These are phyloP conservation scores for Porphyrio hochstetteri DNA, from an alignment of 2,113 vertebrate genomes.

Conservation along the genomic window DNA sequence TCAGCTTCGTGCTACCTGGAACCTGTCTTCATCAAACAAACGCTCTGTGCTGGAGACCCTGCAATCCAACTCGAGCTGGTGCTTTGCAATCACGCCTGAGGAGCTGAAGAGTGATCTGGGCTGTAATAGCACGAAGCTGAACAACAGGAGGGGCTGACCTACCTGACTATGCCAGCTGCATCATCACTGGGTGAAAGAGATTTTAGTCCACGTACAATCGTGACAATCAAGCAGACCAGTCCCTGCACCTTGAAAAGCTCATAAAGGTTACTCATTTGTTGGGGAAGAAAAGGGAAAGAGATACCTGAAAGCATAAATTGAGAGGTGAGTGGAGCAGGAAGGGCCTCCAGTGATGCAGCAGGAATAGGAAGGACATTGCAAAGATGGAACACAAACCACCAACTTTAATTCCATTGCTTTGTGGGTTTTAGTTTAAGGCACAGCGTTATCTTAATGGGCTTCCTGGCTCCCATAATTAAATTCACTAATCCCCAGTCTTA, in stretches of 20 bases:
- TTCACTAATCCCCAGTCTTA: conserved; percentile 66
- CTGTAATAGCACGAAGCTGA: accelerated
- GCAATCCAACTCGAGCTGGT: accelerated
- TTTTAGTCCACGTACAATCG: accelerated
- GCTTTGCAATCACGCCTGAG: accelerated
- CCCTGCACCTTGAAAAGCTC: background rate
- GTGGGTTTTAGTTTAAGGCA: conserved; percentile 53
- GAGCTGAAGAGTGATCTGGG: background rate
- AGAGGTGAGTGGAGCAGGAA: background rate
- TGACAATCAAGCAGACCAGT: background rate
- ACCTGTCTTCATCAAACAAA: background rate
- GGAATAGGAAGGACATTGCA: background rate
- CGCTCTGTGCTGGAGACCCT: background rate
- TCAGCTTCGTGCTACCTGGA: background rate
- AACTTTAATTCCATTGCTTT: background rate
- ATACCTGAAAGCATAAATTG: accelerated
- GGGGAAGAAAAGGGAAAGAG: too few species aligned
- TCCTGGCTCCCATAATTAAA: conserved; percentile 62
- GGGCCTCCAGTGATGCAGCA: background rate
- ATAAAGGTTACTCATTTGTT: background rate
- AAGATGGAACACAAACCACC: background rate
- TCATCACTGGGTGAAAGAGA: background rate
- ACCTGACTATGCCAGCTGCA: accelerated
- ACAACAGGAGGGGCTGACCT: background rate
- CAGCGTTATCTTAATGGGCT: conserved; percentile 58